Percentiles rank a stretch among this genome's conserved stretches.
Conservation (phyloP, 92 coral and sea anemone genomes). For the Pocillopora meandrina region DNA sequence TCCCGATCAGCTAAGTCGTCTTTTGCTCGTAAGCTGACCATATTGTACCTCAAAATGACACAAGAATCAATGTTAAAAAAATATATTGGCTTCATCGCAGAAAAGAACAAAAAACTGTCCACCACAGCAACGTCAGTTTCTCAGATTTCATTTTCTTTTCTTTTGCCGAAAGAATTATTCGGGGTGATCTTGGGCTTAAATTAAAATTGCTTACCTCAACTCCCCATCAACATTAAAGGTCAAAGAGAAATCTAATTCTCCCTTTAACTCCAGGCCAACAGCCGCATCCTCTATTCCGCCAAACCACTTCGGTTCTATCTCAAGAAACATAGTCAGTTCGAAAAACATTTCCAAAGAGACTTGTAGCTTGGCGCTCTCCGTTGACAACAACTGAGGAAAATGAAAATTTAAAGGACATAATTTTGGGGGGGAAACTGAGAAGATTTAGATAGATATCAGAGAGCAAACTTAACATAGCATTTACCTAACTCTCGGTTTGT, state of each 20-base stretch:
- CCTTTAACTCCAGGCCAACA: constrained; percentile 11
- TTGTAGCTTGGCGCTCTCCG: not conserved
- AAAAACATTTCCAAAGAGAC: not conserved
- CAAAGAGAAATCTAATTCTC: not conserved
- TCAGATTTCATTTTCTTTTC: no score
- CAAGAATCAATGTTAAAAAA: no score
- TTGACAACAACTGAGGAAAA: constrained; percentile 1
- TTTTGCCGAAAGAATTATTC: no score
- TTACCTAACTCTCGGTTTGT: not conserved
- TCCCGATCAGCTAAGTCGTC: no score
- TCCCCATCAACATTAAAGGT: not conserved
- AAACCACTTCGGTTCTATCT: not conserved
- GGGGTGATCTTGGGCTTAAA: no score
- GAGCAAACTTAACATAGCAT: not conserved
- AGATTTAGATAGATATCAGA: not conserved
- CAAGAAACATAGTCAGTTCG: not conserved
- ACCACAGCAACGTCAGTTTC: no score
- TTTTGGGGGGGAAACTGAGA: not conserved
- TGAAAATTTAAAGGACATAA: not conserved
- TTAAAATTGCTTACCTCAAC: not conserved
- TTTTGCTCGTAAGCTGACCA: no score
- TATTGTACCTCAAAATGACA: no score
- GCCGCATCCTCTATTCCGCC: constrained; percentile 14
- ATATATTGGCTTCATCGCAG: no score
- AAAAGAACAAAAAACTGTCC: no score